These are phyloP conservation scores for Holocentrus rufus DNA, from an alignment of 2,797 vertebrate genomes.

Conservation along the genomic window DNA sequence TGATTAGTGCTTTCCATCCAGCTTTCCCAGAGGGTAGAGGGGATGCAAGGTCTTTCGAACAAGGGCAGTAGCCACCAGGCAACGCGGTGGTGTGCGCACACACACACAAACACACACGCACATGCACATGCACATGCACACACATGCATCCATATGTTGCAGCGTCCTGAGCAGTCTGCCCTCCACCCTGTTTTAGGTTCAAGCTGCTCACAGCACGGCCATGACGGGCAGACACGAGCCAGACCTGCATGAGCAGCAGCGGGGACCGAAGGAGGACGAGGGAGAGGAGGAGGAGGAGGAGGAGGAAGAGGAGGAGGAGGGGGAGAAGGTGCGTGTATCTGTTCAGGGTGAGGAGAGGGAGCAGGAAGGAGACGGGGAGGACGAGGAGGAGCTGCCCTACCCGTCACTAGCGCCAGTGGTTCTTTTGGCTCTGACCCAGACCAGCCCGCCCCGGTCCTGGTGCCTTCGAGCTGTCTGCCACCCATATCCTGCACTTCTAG, in stretches of 20 bases:
- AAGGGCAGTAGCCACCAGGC: slow-evolving; percentile 15
- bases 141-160: slow-evolving; percentile 22
- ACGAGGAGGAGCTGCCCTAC: slow-evolving; percentile 89
- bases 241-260: slow-evolving; percentile 73
- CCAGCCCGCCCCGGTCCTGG: slow-evolving; percentile 94
- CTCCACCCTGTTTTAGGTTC: slow-evolving; percentile 57
- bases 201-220: slow-evolving; percentile 72
- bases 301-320: slow-evolving; percentile 66
- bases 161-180: slow-evolving; percentile 37
- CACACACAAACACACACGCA: background rate
- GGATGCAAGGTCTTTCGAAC: slow-evolving; percentile 27
- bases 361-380: slow-evolving; percentile 65
- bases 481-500: slow-evolving; percentile 90
- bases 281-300: slow-evolving; percentile 72
- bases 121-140: slow-evolving; percentile 10
- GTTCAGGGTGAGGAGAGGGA: slow-evolving; percentile 76
- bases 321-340: slow-evolving; percentile 48
- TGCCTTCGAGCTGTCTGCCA: slow-evolving; percentile 94
- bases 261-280: slow-evolving; percentile 64
- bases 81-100: background rate
- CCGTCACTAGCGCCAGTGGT: slow-evolving; percentile 91
- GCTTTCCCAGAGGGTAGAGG: slow-evolving; percentile 37
- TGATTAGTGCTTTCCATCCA: slow-evolving; percentile 11
- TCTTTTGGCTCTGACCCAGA: slow-evolving; percentile 94
- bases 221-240: slow-evolving; percentile 77